Conservation (phyloP, 2,113 vertebrate genomes). For the Echinops telfairi region DNA sequence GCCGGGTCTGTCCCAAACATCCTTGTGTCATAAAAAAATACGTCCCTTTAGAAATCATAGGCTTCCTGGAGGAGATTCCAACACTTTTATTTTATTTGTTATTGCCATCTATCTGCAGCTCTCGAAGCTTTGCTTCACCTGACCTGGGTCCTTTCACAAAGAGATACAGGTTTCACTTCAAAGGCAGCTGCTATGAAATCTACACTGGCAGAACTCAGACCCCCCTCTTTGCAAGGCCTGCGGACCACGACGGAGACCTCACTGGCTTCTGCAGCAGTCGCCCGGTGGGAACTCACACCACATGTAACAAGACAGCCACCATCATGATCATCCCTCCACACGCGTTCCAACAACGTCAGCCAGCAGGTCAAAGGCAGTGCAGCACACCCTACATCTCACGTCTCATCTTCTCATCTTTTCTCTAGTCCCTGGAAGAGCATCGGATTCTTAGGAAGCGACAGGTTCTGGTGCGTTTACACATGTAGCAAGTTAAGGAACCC, state of each 20-base stretch:
- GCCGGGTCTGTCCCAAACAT: slow-evolving; percentile 67
- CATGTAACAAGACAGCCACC: background rate
- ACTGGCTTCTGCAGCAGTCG: background rate
- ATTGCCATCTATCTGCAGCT: slow-evolving; percentile 68
- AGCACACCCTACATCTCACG: background rate
- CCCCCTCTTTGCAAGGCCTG: slow-evolving; percentile 13
- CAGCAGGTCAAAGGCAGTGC: background rate
- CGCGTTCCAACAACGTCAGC: background rate
- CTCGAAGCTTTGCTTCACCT: slow-evolving; percentile 68
- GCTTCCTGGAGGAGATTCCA: slow-evolving; percentile 71
- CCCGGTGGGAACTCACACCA: background rate
- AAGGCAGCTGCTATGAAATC: slow-evolving; percentile 69
- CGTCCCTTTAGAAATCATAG: slow-evolving; percentile 71
- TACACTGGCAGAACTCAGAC: slow-evolving; percentile 9
- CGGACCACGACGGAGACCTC: background rate
- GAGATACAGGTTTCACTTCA: slow-evolving; percentile 62
- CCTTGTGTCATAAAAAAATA: slow-evolving; percentile 66
- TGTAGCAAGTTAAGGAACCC: background rate
- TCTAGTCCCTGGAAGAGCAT: background rate
- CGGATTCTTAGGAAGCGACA: slow-evolving; percentile 21
- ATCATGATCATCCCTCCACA: background rate
- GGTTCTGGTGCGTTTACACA: background rate
- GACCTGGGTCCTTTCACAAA: slow-evolving; percentile 57
- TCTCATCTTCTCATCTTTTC: slow-evolving; percentile 8
- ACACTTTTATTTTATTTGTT: slow-evolving; percentile 47